Evolutionary conservation across 2,888 invertebrate species (phyloP).

Genomic region (Dicranocentrus wangi): DNA sequence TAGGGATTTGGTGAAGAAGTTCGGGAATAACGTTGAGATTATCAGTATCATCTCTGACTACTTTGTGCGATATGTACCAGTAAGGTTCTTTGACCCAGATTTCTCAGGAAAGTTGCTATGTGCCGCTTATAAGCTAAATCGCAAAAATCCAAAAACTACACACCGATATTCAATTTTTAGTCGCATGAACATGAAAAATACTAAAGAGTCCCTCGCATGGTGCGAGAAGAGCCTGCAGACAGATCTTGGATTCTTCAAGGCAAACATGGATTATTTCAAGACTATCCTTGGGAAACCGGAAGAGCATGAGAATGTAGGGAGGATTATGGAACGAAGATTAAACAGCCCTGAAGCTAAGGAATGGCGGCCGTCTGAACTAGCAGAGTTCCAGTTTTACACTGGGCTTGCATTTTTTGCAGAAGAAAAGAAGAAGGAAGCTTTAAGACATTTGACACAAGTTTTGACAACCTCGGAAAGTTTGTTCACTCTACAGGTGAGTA

Average conservation of each 20-base stretch:
- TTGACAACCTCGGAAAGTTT: slow-evolving; percentile 25
- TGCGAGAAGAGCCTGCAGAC: slow-evolving; percentile 52
- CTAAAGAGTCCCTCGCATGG: slow-evolving; percentile 60
- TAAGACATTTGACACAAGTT: slow-evolving; percentile 53
- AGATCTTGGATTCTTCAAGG: slow-evolving; percentile 61
- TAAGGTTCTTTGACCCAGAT: slow-evolving; percentile 56
- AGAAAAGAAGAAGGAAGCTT: slow-evolving; percentile 54
- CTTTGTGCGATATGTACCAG: slow-evolving; percentile 64
- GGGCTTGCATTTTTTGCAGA: slow-evolving; percentile 62
- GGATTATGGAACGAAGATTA: slow-evolving; percentile 23
- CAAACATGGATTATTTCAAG: slow-evolving; percentile 66
- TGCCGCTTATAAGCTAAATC: slow-evolving; percentile 63
- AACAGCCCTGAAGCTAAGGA: not conserved
- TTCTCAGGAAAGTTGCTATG: slow-evolving; percentile 40
- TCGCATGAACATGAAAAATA: slow-evolving; percentile 63
- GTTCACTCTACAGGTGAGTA: slow-evolving; percentile 52
- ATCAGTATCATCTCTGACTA: slow-evolving; percentile 64
- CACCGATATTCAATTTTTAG: slow-evolving; percentile 64
- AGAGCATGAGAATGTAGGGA: not conserved
- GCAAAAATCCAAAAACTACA: slow-evolving; percentile 62
- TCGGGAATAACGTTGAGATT: slow-evolving; percentile 56
- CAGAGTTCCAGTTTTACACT: slow-evolving; percentile 61
- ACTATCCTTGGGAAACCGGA: slow-evolving; percentile 46
- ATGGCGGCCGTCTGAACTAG: slow-evolving; percentile 54
- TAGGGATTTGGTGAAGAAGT: slow-evolving; percentile 59